A percentile compares a stretch with the other conserved stretches of the same genome.
Evolutionary conservation across 1,140 invertebrate genomes (phyloP).

Genomic region (Thalassaphorura encarpata): DNA sequence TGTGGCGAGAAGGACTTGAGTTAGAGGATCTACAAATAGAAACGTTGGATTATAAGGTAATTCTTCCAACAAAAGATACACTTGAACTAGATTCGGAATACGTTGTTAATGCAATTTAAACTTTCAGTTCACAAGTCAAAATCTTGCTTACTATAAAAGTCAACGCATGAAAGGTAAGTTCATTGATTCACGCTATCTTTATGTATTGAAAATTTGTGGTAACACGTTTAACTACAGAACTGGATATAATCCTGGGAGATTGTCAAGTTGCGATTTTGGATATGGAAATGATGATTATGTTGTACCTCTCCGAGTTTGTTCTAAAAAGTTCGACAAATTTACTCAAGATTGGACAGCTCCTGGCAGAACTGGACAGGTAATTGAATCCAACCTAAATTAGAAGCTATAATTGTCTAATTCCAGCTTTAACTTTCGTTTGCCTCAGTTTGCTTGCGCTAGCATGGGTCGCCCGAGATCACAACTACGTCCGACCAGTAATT

Average conservation of each 20-base stretch:
- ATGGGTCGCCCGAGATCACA: conserved; percentile 55
- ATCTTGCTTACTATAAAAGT: conserved; percentile 63
- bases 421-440: neutral
- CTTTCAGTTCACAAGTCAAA: conserved; percentile 24
- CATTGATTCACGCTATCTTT: conserved; percentile 7
- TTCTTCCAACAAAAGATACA: conserved; percentile 17
- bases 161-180: conserved; percentile 54
- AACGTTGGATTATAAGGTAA: conserved; percentile 51
- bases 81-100: neutral
- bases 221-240: conserved; percentile 40
- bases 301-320: conserved; percentile 53
- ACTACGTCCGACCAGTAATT: conserved; percentile 58
- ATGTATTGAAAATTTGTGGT: conserved; percentile 6
- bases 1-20: conserved; percentile 46
- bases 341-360: conserved; percentile 49
- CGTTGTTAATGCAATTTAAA: neutral
- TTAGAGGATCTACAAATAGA: conserved; percentile 47
- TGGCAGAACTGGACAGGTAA: conserved; percentile 65
- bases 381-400: conserved; percentile 33
- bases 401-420: too few species aligned
- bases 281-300: conserved; percentile 62
- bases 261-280: conserved; percentile 62
- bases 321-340: conserved; percentile 51
- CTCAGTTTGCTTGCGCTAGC: conserved; percentile 61
- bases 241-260: conserved; percentile 64